Percentiles rank a stretch among this genome's conserved stretches.
phyloP scores from a whole-genome alignment of 2,797 vertebrate genomes.

The Xiphophorus birchmanni region DNA sequence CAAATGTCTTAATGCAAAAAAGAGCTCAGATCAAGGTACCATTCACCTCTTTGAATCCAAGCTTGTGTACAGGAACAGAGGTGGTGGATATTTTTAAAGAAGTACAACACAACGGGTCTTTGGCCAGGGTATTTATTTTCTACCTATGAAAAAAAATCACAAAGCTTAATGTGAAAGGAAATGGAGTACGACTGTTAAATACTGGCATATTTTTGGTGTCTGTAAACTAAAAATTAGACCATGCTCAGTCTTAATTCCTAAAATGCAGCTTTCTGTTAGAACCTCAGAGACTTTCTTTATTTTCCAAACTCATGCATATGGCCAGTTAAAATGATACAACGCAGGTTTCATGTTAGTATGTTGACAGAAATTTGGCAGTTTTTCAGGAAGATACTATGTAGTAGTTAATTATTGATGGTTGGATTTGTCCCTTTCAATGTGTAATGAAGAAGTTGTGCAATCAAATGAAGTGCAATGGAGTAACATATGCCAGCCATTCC shows the following conservation, averaged over 20 bases:
- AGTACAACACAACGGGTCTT: not conserved
- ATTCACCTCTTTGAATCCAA: constrained; percentile 38
- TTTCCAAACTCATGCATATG: not conserved
- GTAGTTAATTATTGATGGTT: not conserved
- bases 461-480: not conserved
- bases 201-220: constrained; percentile 11
- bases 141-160: constrained; percentile 25
- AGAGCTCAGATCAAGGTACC: constrained; percentile 48
- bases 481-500: not conserved
- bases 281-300: not conserved
- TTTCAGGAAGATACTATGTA: not conserved
- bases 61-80: constrained; percentile 45
- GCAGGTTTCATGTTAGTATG: not conserved
- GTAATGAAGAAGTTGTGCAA: constrained; percentile 15
- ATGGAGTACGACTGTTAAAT: not conserved
- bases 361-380: not conserved
- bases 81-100: constrained; percentile 33
- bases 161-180: constrained; percentile 16
- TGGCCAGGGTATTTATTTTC: not conserved
- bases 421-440: constrained; percentile 10
- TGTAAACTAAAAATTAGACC: constrained; percentile 8
- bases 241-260: not conserved
- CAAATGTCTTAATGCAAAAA: constrained; percentile 44
- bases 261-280: not conserved
- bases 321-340: not conserved